Evolutionary conservation across 2,113 vertebrate genomes (phyloP).

Genomic region (Anguilla rostrata): DNA sequence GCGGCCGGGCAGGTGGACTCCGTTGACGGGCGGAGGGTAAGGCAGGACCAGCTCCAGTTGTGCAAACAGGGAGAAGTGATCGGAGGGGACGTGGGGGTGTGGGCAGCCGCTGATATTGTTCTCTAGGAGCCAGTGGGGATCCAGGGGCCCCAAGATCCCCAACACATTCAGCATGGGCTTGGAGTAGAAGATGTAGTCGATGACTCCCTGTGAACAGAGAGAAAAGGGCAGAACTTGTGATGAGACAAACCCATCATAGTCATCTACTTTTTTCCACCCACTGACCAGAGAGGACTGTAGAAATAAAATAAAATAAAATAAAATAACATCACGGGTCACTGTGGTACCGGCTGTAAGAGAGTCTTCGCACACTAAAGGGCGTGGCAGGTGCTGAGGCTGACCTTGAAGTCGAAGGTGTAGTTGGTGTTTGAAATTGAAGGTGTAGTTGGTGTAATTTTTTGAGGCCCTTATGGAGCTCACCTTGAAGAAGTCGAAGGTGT

Average conservation of each 20-base stretch:
- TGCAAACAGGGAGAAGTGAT: slow-evolving; percentile 98
- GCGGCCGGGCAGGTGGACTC: slow-evolving; percentile 92
- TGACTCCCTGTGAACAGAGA: slow-evolving; percentile 83
- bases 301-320: too few relatives aligned
- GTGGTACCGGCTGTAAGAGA: too few relatives aligned
- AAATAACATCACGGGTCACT: too few relatives aligned
- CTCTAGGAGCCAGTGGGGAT: slow-evolving; percentile 93
- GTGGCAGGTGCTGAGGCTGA: slow-evolving; percentile 76
- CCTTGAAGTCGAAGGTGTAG: background rate
- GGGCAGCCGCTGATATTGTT: slow-evolving; percentile 97
- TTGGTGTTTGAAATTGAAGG: too few relatives aligned
- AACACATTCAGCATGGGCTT: slow-evolving; percentile 95
- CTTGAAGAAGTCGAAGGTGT: slow-evolving; percentile 42
- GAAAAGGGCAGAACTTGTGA: background rate
- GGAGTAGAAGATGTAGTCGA: slow-evolving; percentile 99
- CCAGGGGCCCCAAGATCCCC: slow-evolving; percentile 93
- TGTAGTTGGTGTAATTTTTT: too few relatives aligned
- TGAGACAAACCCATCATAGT: too few relatives aligned
- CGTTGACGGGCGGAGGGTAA: slow-evolving; percentile 86
- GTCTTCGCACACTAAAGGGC: too few relatives aligned
- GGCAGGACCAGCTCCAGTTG: slow-evolving; percentile 97
- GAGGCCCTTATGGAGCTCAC: background rate
- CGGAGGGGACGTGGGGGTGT: slow-evolving; percentile 94
- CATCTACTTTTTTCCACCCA: too few relatives aligned
- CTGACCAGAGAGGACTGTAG: too few relatives aligned